phyloP scores from a whole-genome alignment of 2,888 invertebrate species.

The Operophtera brumata region DNA sequence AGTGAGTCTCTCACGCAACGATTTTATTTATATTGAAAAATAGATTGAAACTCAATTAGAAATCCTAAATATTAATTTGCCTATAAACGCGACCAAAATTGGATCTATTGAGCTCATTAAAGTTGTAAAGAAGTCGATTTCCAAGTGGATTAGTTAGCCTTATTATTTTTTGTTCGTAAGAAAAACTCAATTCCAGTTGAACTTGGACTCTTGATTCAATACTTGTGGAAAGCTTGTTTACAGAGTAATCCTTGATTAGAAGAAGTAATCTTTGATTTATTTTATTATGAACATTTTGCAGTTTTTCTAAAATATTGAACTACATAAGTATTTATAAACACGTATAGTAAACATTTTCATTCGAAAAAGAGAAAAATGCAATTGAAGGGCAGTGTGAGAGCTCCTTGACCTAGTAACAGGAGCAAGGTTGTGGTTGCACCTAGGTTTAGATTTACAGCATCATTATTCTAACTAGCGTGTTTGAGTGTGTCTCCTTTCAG shows the following conservation, averaged over 20 bases:
- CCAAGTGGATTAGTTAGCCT: conserved; percentile 9
- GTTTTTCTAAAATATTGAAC: neutral
- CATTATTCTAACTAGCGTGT: too few relatives aligned
- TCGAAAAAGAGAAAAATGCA: conserved; percentile 1
- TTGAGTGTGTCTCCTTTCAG: too few relatives aligned
- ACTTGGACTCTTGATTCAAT: conserved; percentile 9
- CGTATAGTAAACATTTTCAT: conserved; percentile 1
- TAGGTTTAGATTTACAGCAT: neutral
- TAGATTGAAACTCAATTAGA: neutral
- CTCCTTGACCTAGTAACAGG: conserved; percentile 21
- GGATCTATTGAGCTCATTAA: conserved; percentile 5
- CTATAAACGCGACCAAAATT: conserved; percentile 5
- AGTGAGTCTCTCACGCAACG: too few relatives aligned
- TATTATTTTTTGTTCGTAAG: conserved; percentile 6
- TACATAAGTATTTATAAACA: neutral
- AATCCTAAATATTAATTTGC: conserved; percentile 10
- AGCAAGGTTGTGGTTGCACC: conserved; percentile 10
- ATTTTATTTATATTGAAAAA: too few relatives aligned
- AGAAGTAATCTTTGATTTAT: too few relatives aligned
- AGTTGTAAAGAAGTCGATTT: conserved; percentile 4
- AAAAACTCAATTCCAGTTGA: conserved; percentile 6
- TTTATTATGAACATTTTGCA: neutral
- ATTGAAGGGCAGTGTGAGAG: conserved; percentile 16
- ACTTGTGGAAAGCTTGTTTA: neutral
- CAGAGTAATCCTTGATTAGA: neutral